Base-by-base conservation (phyloP, 2,888 invertebrate genomes). In the Chironomus tentans region DNA sequence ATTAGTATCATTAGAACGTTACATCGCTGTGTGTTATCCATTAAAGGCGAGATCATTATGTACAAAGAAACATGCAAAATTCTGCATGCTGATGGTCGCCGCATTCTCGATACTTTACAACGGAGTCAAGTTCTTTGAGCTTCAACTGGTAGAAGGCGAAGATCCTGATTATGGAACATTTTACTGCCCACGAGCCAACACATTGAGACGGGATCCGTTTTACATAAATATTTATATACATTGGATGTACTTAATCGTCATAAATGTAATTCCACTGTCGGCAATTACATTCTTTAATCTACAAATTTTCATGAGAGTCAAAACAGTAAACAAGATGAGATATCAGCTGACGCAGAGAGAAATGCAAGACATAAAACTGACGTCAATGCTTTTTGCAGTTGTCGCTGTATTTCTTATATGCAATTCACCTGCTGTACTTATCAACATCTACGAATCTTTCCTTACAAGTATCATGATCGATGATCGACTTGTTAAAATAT, bases 401-500 rank as follows among this genome's bases (percentile, higher is more conserved):
- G 97, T 97, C 62, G 89, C 94, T 69, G 97, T 97, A 2, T 97
- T 97, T 85, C 93, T 97, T 83, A 87, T 95, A 71, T 95, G 97
- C 85, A 97, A 98, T 86, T 88, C 94, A 78, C 86, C 95, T 77
- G 93, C 95, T 1, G 86, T 96, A 78, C 91, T 94, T 77, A 90
- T 92, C 80, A 96, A 95, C 85, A 90, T 95, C 62, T 87, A 93
- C 81, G 93, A 97, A 83, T 91, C 92, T 62, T 93, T 95, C 81
- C 88, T 88, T 80, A 85, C 86, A 77, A 85, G 86, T 69, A 87
- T 88, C 77, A 86, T 21, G 62, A 65, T 65, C 10, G 65, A 88
- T 78, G 89, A 91, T 80, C 88, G 90, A 80, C 86, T 94, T 80
- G 90, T 94, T 75, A 91, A 92, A 81, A 88, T 89, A 50, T 94